These are phyloP conservation scores for Nasonia longicornis DNA, from an alignment of 1,140 invertebrate genomes.

Conservation along the genomic window DNA sequence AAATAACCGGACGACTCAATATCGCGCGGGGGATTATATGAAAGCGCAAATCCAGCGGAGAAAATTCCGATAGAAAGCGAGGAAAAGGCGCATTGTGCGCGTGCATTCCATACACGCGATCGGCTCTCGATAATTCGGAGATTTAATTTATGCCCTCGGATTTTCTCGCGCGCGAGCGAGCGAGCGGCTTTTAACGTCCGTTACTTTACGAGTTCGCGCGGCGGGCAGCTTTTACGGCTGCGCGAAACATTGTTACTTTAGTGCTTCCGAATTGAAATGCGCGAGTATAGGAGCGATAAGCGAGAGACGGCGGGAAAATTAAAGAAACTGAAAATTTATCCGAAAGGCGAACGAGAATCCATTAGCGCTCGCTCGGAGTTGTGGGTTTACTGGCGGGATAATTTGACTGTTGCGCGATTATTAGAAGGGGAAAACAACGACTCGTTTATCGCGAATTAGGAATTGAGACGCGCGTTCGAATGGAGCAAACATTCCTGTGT, in stretches of 20 bases:
- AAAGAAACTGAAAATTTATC: too few relatives aligned
- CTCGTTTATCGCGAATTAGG: background rate
- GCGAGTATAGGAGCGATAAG: background rate
- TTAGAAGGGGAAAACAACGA: background rate
- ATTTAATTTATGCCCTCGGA: slow-evolving; percentile 3
- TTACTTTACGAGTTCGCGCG: background rate
- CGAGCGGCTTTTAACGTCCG: background rate
- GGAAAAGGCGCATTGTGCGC: slow-evolving; percentile 19
- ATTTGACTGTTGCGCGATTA: background rate
- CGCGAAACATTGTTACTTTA: background rate
- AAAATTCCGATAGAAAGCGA: slow-evolving; percentile 24
- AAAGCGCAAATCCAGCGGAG: slow-evolving; percentile 31
- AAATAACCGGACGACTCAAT: slow-evolving; percentile 49
- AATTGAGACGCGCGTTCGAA: background rate
- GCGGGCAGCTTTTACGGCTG: background rate
- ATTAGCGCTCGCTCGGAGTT: background rate
- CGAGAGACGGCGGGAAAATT: background rate
- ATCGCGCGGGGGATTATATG: background rate
- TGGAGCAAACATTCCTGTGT: background rate
- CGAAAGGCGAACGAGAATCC: background rate
- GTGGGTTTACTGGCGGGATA: background rate
- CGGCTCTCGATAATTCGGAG: slow-evolving; percentile 19
- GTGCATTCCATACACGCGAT: background rate
- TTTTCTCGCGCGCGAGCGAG: background rate
- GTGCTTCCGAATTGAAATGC: slow-evolving; percentile 2